Evolutionary conservation across 92 coral and sea anemone species (phyloP), one percentile per base, ranked within the genome.

Genomic region (Siderastrea radians): DNA sequence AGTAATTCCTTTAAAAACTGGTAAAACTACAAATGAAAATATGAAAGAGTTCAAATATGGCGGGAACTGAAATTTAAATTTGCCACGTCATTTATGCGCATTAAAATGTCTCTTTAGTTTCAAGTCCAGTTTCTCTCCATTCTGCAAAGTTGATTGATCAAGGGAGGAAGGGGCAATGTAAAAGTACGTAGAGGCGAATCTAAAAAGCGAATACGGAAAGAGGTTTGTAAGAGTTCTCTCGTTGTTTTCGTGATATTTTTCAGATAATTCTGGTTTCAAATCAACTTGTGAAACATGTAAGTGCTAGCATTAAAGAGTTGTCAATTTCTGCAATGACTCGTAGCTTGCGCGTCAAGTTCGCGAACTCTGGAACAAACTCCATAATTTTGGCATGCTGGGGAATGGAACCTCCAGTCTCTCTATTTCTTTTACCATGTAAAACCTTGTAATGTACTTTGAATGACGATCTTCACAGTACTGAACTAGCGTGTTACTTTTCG

Each of bases 41-140:
- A 26, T 26, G 38, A 26, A 26, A 26, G 38, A 26, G 38, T 38
- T 80, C 75, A 80, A 80, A 80, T 58, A 60, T 60, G 73, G 87
- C 87, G 87, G 61, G 63, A 62, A 61, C 43, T 12, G 46, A 6
- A 5, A 1, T 0, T 44, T 15, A 12, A 13, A 12, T 26, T 3
- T 7, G 2, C 15, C 0, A 0, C 8, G 0, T 84, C 65, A 84
- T 72, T 84, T 84, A 52, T 15, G 74, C 47, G 1, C 16, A 50
- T 72, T 63, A 72, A 83, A 73, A 59, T 83, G 80, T 73, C 72
- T 7, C 64, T 4, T 3, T 51, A 2, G 54, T 7, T 19, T 49
- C 1, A 4, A 1, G 62, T 74, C 87, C 80, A 84, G 55, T 74
- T 46, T 38, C 77, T 47, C 13, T 2, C 66, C 16, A 3, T 2